Evolutionary conservation across 2,888 invertebrate species (phyloP).

Genomic region (Chaetoderma sp.): DNA sequence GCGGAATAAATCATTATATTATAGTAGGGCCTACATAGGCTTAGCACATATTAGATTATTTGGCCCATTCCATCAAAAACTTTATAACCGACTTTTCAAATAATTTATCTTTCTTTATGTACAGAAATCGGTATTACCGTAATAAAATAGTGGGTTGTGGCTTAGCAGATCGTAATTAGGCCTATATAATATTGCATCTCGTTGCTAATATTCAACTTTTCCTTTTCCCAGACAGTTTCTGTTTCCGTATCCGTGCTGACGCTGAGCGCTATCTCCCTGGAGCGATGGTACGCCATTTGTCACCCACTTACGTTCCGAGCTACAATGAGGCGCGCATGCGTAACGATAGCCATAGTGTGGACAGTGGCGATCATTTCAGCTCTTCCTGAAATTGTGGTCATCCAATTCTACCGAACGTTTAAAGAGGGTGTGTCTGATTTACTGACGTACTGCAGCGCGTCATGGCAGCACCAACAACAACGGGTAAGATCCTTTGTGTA

Average conservation of each 20-base stretch:
- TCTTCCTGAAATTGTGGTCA: conserved; percentile 55
- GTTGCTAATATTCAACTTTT: neutral
- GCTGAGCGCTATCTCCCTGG: conserved; percentile 90
- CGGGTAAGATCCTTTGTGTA: too few relatives aligned
- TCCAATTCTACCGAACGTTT: conserved; percentile 35
- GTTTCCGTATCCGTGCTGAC: conserved; percentile 93
- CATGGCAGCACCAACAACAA: conserved; percentile 30
- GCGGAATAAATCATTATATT: too few relatives aligned
- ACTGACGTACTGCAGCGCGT: conserved; percentile 47
- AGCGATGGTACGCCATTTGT: conserved; percentile 95
- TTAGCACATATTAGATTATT: too few relatives aligned
- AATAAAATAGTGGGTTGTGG: too few relatives aligned
- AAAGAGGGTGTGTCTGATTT: conserved; percentile 49
- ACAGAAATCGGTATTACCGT: too few relatives aligned
- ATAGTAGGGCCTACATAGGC: too few relatives aligned
- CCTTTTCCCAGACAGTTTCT: conserved; percentile 82
- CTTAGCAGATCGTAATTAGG: too few relatives aligned
- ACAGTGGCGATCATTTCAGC: conserved; percentile 75
- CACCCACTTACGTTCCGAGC: conserved; percentile 89
- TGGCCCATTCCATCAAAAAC: too few relatives aligned
- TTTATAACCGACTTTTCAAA: too few relatives aligned
- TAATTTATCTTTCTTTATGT: too few relatives aligned
- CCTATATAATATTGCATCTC: too few relatives aligned
- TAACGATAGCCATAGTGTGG: conserved; percentile 87
- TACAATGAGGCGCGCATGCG: conserved; percentile 83